Conservation (phyloP, 2,113 vertebrate species). For the Misgurnus anguillicaudatus region DNA sequence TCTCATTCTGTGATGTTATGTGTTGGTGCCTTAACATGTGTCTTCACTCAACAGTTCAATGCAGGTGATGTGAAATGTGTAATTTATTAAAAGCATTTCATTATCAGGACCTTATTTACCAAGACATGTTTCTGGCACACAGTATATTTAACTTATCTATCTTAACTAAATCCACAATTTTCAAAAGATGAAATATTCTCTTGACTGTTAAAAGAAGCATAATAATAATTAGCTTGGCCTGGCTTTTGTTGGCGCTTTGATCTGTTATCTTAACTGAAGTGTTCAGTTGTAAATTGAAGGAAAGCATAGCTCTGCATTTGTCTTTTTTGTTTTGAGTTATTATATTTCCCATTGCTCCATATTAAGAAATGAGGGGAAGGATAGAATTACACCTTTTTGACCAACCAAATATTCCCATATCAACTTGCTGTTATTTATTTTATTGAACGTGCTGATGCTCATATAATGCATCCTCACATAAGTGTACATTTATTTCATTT, state of each 20-base stretch:
- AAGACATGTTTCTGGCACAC: background rate
- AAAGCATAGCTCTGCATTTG: background rate
- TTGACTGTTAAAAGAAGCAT: conserved; percentile 7
- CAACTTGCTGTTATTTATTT: background rate
- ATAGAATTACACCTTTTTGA: background rate
- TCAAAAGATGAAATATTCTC: conserved; percentile 22
- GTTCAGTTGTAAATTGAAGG: background rate
- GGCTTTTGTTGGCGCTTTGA: background rate
- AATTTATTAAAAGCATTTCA: conserved; percentile 5
- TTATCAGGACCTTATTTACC: conserved; percentile 12
- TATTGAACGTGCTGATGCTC: background rate
- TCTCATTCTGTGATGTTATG: conserved; percentile 7
- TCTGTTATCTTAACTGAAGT: background rate
- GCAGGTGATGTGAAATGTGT: conserved; percentile 11
- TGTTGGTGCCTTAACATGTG: conserved; percentile 39
- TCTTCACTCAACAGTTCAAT: conserved; percentile 16
- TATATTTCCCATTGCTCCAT: background rate
- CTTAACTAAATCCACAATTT: conserved; percentile 31
- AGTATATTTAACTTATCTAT: background rate
- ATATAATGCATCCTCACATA: background rate
- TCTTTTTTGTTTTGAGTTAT: background rate
- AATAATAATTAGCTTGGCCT: conserved; percentile 29
- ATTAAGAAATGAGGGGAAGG: background rate
- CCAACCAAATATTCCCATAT: background rate
- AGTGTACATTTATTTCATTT: conserved; percentile 1